phyloP scores from a whole-genome alignment of 2,113 vertebrate species.

The Seriola rivoliana region DNA sequence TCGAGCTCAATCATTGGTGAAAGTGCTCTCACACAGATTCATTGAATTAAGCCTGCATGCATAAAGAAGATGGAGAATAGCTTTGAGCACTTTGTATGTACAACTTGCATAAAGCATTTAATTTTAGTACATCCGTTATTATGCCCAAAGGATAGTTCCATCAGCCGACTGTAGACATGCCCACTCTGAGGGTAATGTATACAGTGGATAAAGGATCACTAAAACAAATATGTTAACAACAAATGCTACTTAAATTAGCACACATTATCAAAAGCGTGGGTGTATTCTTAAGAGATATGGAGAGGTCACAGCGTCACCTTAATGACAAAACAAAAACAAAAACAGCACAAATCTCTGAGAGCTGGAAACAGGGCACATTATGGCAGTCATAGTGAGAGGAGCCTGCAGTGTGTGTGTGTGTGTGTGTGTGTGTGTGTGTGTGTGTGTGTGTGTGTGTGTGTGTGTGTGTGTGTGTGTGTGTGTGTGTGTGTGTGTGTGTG shows the following conservation, averaged over 20 bases:
- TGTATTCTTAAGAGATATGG: slow-evolving; percentile 35
- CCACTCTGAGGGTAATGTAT: slow-evolving; percentile 54
- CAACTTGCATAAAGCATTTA: slow-evolving; percentile 79
- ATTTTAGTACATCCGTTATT: slow-evolving; percentile 66
- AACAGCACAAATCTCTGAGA: slow-evolving; percentile 1
- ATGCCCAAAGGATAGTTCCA: slow-evolving; percentile 70
- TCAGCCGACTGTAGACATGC: slow-evolving; percentile 63
- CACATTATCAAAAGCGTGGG: slow-evolving; percentile 40
- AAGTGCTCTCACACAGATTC: slow-evolving; percentile 71
- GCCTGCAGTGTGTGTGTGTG: background rate
- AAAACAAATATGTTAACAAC: slow-evolving; percentile 71
- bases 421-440: background rate
- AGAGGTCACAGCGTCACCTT: slow-evolving; percentile 22
- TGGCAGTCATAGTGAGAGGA: background rate
- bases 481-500: too few relatives aligned
- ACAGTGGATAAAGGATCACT: slow-evolving; percentile 47
- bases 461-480: background rate
- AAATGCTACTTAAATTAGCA: slow-evolving; percentile 59
- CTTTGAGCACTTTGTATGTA: slow-evolving; percentile 67
- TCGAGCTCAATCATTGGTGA: slow-evolving; percentile 65
- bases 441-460: too few relatives aligned
- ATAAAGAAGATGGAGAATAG: slow-evolving; percentile 77
- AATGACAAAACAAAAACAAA: slow-evolving; percentile 32
- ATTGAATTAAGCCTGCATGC: slow-evolving; percentile 66
- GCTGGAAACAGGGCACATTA: slow-evolving; percentile 1